phyloP scores from a whole-genome alignment of 2,797 vertebrate genomes.

The Pyrocephalus nanus region DNA sequence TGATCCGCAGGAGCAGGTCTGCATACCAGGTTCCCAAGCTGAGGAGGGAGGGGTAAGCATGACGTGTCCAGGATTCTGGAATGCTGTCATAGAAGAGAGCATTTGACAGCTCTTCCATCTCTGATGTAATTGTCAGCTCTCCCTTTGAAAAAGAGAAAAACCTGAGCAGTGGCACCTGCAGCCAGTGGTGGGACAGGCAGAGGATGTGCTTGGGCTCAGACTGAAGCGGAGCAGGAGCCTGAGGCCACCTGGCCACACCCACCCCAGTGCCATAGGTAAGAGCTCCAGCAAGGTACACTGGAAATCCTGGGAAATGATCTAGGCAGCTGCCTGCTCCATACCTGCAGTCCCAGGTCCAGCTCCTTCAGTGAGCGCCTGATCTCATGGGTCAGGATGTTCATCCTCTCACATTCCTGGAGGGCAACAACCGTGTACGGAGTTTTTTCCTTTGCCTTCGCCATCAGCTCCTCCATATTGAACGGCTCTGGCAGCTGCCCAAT shows the following conservation, averaged over 20 bases:
- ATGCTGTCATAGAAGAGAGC: constrained; percentile 73
- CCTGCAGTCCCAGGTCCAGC: constrained; percentile 77
- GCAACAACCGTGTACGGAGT: constrained; percentile 78
- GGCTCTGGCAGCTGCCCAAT: constrained; percentile 71
- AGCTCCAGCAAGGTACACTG: neutral
- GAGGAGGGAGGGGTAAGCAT: constrained; percentile 77
- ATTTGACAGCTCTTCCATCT: constrained; percentile 75
- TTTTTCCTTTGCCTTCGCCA: constrained; percentile 68
- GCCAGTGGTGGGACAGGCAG: neutral
- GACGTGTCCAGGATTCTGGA: constrained; percentile 67
- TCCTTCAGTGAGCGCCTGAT: constrained; percentile 77
- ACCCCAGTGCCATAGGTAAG: rapidly evolving
- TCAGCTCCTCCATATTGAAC: constrained; percentile 76
- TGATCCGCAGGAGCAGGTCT: constrained; percentile 72
- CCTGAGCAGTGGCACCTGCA: rapidly evolving
- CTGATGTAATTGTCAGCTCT: constrained; percentile 73
- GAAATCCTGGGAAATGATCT: rapidly evolving
- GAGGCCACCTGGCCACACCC: rapidly evolving
- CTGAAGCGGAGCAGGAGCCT: neutral
- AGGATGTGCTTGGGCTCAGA: rapidly evolving
- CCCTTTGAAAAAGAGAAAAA: constrained; percentile 57
- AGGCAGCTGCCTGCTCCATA: neutral
- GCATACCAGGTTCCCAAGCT: constrained; percentile 72
- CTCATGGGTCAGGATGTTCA: constrained; percentile 76
- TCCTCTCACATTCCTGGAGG: constrained; percentile 81